A percentile compares a stretch with the other conserved stretches of the same genome.
These are phyloP conservation scores for Xestia xanthographa DNA, from an alignment of 2,888 invertebrate genomes.

Conservation along the genomic window DNA sequence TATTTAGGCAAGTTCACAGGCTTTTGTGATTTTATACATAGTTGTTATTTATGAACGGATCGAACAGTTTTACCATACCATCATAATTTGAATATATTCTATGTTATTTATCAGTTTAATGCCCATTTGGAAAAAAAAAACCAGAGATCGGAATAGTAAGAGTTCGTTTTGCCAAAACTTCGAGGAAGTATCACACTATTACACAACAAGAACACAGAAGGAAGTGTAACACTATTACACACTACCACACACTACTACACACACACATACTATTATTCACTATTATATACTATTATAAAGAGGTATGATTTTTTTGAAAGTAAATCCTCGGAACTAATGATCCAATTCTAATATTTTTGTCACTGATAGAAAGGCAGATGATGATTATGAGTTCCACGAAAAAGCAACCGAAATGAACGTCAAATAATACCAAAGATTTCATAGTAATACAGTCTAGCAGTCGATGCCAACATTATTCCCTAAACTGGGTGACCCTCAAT, in stretches of 20 bases:
- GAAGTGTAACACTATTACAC: too few relatives aligned
- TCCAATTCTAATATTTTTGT: too few relatives aligned
- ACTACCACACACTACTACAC: too few relatives aligned
- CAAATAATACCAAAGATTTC: not conserved
- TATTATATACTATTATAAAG: too few relatives aligned
- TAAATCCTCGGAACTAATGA: too few relatives aligned
- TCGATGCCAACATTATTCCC: not conserved
- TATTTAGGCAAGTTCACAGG: not conserved
- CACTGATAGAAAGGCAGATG: too few relatives aligned
- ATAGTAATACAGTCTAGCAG: not conserved
- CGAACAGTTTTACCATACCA: not conserved
- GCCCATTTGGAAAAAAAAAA: not conserved
- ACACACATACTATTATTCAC: too few relatives aligned
- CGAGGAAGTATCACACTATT: too few relatives aligned
- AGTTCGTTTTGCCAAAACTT: not conserved
- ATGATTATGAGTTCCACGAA: too few relatives aligned
- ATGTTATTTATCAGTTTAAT: not conserved
- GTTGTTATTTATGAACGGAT: not conserved
- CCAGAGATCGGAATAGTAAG: not conserved
- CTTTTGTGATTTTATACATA: not conserved
- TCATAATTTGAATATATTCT: not conserved
- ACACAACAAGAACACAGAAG: too few relatives aligned
- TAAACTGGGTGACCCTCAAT: not conserved
- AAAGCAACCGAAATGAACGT: too few relatives aligned
- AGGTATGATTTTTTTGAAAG: too few relatives aligned